phyloP scores from a whole-genome alignment of 1,140 invertebrate genomes.

The Papilio polyxenes region DNA sequence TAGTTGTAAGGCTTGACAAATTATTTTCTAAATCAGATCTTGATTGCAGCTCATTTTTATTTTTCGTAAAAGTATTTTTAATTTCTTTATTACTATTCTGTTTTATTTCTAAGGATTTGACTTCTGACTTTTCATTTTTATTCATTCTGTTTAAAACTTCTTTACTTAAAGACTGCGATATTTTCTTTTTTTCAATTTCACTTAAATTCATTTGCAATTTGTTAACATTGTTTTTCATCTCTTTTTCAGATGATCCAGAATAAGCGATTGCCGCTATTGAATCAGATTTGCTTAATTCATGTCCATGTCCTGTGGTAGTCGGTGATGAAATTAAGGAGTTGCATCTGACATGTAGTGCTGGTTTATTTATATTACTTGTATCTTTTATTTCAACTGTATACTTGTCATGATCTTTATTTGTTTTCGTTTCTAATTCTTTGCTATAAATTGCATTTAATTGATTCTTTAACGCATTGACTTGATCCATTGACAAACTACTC shows the following conservation, averaged over 20 bases:
- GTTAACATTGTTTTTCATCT: conserved; percentile 78
- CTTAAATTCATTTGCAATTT: conserved; percentile 79
- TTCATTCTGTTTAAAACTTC: conserved; percentile 85
- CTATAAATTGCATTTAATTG: conserved; percentile 92
- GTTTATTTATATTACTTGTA: conserved; percentile 65
- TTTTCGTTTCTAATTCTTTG: conserved; percentile 78
- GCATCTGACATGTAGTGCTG: conserved; percentile 84
- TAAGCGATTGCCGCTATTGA: conserved; percentile 81
- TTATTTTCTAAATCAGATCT: conserved; percentile 37
- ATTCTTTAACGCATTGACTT: conserved; percentile 89
- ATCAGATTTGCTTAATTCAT: conserved; percentile 78
- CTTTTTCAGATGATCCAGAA: conserved; percentile 71
- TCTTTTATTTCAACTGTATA: conserved; percentile 84
- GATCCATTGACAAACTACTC: conserved; percentile 92
- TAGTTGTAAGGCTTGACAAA: conserved; percentile 37
- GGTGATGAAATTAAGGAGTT: conserved; percentile 81
- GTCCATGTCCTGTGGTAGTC: conserved; percentile 53
- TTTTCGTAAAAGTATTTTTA: conserved; percentile 43
- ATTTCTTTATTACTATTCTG: conserved; percentile 59
- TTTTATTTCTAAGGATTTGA: conserved; percentile 58
- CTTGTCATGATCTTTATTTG: conserved; percentile 67
- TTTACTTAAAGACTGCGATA: conserved; percentile 86
- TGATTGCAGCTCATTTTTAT: conserved; percentile 32
- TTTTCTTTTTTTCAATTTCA: conserved; percentile 86
- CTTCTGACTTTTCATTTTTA: conserved; percentile 77